Base-by-base conservation (phyloP, 2,888 invertebrate species). In the Caenorhabditis auriculariae region DNA sequence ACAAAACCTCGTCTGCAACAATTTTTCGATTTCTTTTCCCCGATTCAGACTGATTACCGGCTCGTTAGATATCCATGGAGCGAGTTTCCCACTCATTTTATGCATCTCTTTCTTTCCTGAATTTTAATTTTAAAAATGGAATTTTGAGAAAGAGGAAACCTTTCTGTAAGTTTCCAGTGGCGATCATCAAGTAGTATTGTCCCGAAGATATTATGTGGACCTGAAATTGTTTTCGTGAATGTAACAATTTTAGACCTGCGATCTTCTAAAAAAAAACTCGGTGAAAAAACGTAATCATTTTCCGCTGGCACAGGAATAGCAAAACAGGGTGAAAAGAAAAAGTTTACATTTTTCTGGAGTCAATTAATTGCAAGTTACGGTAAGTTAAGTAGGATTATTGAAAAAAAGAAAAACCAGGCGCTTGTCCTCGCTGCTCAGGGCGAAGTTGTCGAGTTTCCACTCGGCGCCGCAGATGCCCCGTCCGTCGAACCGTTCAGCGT, bases 31-130 rank as follows among this genome's bases (percentile, higher is more conserved):
- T n/a, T n/a, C n/a, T n/a, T n/a, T n/a, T n/a, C n/a, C 35, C 35
- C 35, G 35, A 9, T 32, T 32, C 35, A 32, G 35, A 9, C 35
- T 32, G n/a, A 32, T n/a, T 32, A 32, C 35, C 12, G 38, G 39
- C 21, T 69, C 59, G 26, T 59, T 60, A 3, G 69, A 69, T 27
- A 52, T 63, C 66, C 66, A 66, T 55, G 69, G 69, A 15, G 69
- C 65, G 15, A 56, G 59, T n/a, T 57, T 51, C 17, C 69, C 69
- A 37, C 47, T 44, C 55, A 63, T 63, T 50, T 54, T 60, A 27
- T 69, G 69, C 42, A 60, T 54, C 21, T 38, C 41, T 49, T 69
- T 69, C 43, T 58, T 32, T n/a, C 50, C 61, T 29, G 17, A 15
- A 29, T 21, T 12, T 41, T n/a, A 41, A 7, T n/a, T n/a, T n/a